A percentile compares a stretch with the other conserved stretches of the same genome.
Conservation (phyloP, 2,113 vertebrate genomes). For the Motacilla alba region DNA sequence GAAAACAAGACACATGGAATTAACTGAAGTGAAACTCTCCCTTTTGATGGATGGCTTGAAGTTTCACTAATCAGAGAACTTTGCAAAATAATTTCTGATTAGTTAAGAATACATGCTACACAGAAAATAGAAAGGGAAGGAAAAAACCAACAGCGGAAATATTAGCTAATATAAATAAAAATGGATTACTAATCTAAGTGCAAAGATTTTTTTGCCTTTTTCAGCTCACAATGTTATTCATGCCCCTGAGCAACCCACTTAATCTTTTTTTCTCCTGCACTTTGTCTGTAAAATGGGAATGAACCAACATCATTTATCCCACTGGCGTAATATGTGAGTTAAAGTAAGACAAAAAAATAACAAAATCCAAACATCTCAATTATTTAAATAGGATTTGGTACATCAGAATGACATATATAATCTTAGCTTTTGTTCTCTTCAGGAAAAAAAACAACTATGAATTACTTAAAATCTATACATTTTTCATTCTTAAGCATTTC, state of each 20-base stretch:
- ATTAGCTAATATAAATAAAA: conserved; percentile 3
- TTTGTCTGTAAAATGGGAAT: conserved; percentile 35
- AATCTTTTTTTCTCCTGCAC: not conserved
- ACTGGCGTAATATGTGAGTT: conserved; percentile 30
- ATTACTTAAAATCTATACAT: conserved; percentile 57
- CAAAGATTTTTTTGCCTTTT: not conserved
- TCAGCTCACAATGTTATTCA: conserved; percentile 16
- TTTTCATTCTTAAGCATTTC: conserved; percentile 63
- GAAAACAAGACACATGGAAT: not conserved
- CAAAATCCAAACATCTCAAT: conserved; percentile 60
- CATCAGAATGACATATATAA: conserved; percentile 61
- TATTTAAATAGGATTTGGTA: conserved; percentile 73
- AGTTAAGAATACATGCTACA: not conserved
- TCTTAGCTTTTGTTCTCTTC: conserved; percentile 57
- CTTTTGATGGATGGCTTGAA: not conserved
- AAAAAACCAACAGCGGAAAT: not conserved
- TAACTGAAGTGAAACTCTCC: not conserved
- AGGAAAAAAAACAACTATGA: not conserved
- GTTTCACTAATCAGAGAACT: not conserved
- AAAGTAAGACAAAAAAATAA: conserved; percentile 62
- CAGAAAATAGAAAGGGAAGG: not conserved
- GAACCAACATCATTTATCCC: conserved; percentile 42
- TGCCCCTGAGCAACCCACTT: conserved; percentile 42
- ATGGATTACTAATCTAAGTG: not conserved
- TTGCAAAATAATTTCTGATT: not conserved